Percentiles rank a stretch among this genome's conserved stretches.
Conservation (phyloP, 92 coral and sea anemone genomes). For the Zoanthus sansibaricus region DNA sequence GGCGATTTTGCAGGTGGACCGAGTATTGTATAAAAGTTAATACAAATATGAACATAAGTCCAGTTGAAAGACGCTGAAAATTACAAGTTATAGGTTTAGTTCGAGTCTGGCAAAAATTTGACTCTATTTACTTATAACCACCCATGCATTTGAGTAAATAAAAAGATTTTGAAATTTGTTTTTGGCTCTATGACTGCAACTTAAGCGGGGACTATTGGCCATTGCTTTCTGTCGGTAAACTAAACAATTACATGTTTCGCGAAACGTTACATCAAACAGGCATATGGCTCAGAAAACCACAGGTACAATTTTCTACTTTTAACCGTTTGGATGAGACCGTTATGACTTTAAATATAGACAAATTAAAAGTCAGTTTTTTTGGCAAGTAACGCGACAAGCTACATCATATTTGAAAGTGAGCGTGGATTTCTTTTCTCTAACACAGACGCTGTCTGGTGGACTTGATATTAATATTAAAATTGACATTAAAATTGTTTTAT, state of each 20-base stretch:
- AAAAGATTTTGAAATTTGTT: not conserved
- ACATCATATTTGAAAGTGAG: too few species aligned
- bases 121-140: not conserved
- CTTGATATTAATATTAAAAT: too few species aligned
- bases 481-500: too few species aligned
- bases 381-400: too few species aligned
- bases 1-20: constrained; percentile 77
- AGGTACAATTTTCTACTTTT: not conserved
- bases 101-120: not conserved
- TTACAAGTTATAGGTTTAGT: constrained; percentile 47
- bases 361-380: too few species aligned
- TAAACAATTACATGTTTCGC: not conserved
- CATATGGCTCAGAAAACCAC: not conserved
- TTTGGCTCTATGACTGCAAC: not conserved
- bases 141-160: constrained; percentile 21
- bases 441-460: too few species aligned
- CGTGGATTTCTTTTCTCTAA: too few species aligned
- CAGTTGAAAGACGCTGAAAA: constrained; percentile 64
- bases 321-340: not conserved
- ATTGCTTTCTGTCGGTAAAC: not conserved
- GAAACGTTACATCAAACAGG: not conserved
- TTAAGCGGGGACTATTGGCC: not conserved
- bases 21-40: constrained; percentile 45
- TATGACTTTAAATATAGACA: too few species aligned
- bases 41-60: constrained; percentile 53